Base-by-base conservation (phyloP, 2,888 invertebrate genomes). In the Corythucha ciliata region DNA sequence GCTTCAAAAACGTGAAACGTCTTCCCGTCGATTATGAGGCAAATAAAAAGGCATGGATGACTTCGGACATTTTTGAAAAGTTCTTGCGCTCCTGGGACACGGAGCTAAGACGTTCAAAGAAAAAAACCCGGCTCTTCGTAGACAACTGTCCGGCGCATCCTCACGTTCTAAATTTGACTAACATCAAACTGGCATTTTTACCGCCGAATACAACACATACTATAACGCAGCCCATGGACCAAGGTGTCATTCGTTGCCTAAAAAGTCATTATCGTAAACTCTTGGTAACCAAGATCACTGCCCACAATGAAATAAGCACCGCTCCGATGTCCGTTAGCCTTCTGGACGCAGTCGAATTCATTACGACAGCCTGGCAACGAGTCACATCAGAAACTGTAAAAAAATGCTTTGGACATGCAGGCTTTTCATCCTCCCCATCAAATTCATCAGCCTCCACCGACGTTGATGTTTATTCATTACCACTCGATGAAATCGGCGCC, bases 141-240 rank as follows among this genome's bases (percentile, higher is more conserved):
- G 40, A 39, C 10, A 39, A 39, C 20, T 39, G 40, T 10, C 40
- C 5, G 3, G 3, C 40, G 6, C 40, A 39, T 10, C 4, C 40
- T 18, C 8, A 10, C 8, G 12, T 6, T 22, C n/a, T 10, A 21
- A 39, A 39, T 10, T 10, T 39, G 22, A 39, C 16, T 6, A 39
- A 12, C 6, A 46, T 46, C 6, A 33, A 46, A 34, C 8, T 46
- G 2, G 33, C 16, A 7, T 46, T 46, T 21, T n/a, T 46, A 14
- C 46, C 33, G 4, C 16, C 46, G 3, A 46, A 34, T n/a, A 46
- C 46, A 2, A 46, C 46, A 12, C n/a, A n/a, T n/a, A 33, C 46
- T 2, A 8, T 34, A 4, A 4, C 34, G n/a, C 46, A 46, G 22
- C 46, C 46, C 5, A 32, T 33, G 32, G 46, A 46, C 21, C 46